Base-by-base conservation (phyloP, 1,140 invertebrate species). In the Philopotamus ludificatus region DNA sequence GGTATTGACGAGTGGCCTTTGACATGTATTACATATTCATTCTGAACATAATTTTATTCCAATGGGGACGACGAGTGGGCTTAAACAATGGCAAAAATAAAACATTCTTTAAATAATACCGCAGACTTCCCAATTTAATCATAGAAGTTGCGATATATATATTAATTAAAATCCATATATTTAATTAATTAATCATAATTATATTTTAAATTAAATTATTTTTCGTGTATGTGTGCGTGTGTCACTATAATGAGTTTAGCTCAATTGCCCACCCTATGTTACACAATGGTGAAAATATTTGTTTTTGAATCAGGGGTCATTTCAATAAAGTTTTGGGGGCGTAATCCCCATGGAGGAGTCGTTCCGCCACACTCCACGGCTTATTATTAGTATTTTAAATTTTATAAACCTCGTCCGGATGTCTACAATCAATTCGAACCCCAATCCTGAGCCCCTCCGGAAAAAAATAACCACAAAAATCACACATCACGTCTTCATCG, bases 191-290 rank as follows among this genome's bases (percentile, higher is more conserved):
- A n/a, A n/a, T n/a, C n/a, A n/a, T n/a, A n/a, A n/a, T n/a, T n/a
- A n/a, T n/a, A n/a, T n/a, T n/a, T n/a, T n/a, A n/a, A n/a, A n/a
- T n/a, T n/a, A n/a, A n/a, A n/a, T n/a, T n/a, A n/a, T n/a, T n/a
- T n/a, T n/a, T n/a, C n/a, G n/a, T n/a, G n/a, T n/a, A n/a, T n/a
- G n/a, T n/a, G n/a, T n/a, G n/a, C n/a, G n/a, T n/a, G n/a, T n/a
- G n/a, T n/a, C n/a, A n/a, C n/a, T n/a, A 41, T 60, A 60, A 60
- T 60, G 57, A 60, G 42, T 60, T 45, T 60, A 60, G 47, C 47
- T 39, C 16, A 16, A 60, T 28, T 21, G 16, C 55, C 55, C 39
- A 8, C 23, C 18, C 10, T 21, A 16, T 39, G 28, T 20, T 10
- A 8, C 34, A 39, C 9, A 41, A 42, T 42, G 3, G 42, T 26